Base-by-base conservation (phyloP, 2,113 vertebrate genomes). In the Solenodon paradoxus region DNA sequence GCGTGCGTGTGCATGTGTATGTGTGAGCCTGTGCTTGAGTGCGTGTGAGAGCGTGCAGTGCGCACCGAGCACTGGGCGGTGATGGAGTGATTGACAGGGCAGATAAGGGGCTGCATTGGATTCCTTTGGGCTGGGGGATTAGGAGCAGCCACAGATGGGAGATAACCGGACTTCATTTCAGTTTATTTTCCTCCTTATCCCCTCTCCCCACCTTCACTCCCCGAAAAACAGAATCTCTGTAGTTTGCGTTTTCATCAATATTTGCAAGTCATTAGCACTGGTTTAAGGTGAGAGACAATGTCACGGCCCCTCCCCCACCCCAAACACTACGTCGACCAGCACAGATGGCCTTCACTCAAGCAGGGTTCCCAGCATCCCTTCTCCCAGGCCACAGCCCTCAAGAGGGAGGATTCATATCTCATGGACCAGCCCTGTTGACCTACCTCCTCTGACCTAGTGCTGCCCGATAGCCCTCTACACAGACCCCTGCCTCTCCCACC, bases 281-380 rank as follows among this genome's bases (percentile, higher is more conserved):
- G 98, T 99, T 98, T 98, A 98, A 99, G 98, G 98, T 98, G 98
- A 99, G 98, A 98, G 97, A 98, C 98, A 98, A 98, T 99, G 99
- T 99, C 98, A 10, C 86, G 98, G 71, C 98, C 90, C 79, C 64
- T 92, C 90, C 90, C 82, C 64, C 17, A 40, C 61, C 49, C n/a
- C n/a, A n/a, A n/a, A n/a, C n/a, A n/a, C n/a, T n/a, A n/a, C n/a
- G n/a, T n/a, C n/a, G n/a, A 69, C 42, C 45, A 59, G 30, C 38
- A 66, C 40, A 66, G n/a, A 59, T 49, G 80, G 71, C 79, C 71
- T 72, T 53, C 69, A 42, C 32, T 64, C 57, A 72, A 7, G 19
- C 45, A 63, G 59, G 40, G 5, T 32, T 57, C 92, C 57, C n/a
- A 81, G 74, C 57, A 78, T 1, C 2, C 61, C 85, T 17, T 82